Conservation (phyloP, 1,140 invertebrate genomes). For the Magallana gigas region DNA sequence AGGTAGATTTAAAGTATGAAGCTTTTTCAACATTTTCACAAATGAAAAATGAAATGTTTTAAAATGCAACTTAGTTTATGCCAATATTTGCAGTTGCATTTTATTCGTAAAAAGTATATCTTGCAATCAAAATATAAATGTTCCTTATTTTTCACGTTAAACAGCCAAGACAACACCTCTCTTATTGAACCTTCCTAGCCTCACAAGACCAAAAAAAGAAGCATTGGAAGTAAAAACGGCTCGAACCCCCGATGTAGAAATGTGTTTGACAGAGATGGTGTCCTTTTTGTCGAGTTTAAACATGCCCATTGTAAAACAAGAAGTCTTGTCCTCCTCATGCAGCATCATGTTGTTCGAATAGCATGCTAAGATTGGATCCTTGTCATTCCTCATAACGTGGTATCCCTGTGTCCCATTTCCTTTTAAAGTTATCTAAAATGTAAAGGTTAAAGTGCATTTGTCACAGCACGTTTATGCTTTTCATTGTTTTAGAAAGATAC, state of each 20-base stretch:
- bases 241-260: slow-evolving; percentile 14
- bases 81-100: not conserved
- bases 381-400: slow-evolving; percentile 23
- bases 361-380: slow-evolving; percentile 8
- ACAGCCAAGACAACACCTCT: not conserved
- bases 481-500: too few relatives aligned
- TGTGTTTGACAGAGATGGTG: not conserved
- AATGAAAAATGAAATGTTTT: not conserved
- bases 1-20: not conserved
- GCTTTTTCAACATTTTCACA: not conserved
- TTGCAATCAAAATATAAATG: not conserved
- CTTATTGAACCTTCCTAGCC: slow-evolving; percentile 11
- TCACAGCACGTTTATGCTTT: too few relatives aligned
- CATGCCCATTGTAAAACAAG: slow-evolving; percentile 21
- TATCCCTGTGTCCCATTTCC: slow-evolving; percentile 17
- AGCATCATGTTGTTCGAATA: slow-evolving; percentile 21
- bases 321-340: slow-evolving; percentile 20
- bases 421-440: slow-evolving; percentile 25
- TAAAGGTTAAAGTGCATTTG: not conserved
- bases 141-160: not conserved
- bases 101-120: not conserved
- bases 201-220: slow-evolving; percentile 11
- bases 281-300: not conserved
- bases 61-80: not conserved
- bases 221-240: slow-evolving; percentile 17